Base-by-base conservation (phyloP, 1,140 invertebrate species). In the Spodoptera frugiperda region DNA sequence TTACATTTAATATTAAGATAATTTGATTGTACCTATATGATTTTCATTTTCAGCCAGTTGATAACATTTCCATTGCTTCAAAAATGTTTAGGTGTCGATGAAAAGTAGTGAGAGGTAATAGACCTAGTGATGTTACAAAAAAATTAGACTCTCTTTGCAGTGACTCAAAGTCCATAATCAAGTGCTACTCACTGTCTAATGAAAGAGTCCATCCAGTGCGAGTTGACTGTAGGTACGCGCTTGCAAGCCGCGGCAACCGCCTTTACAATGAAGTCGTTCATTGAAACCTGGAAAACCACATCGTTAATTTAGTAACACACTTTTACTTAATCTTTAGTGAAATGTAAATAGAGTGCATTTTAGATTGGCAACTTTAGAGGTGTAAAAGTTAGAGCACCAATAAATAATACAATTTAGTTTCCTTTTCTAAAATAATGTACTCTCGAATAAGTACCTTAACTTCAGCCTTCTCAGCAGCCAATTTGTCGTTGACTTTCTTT, bases 201-300 rank as follows among this genome's bases (percentile, higher is more conserved):
- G 84, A 97, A 97, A n/a, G 96, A 96, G 72, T 98, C 98, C 95
- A 98, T 96, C 98, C 99, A 99, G 17, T 98, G 96, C 14, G 98
- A 98, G 91, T 99, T 99, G 2, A 97, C 98, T 87, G 99, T 98
- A 0, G 99, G 99, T 65, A 99, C 97, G 92, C 97, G 97, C 87
- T 96, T 96, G 92, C 97, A 98, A 9, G 99, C 98, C 70, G 98
- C 95, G 3, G 99, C 98, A 15, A 98, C 96, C 1, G 98, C 99
- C 93, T 99, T 99, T 54, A 99, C 98, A 59, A 99, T 97, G 84
- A 99, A 99, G 92, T 99, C 99, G 90, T 99, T 99, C 0, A 99
- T 96, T 21, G 98, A 99, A 12, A 99, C 86, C 94, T 99, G 98
- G 2, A 90, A 89, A 65, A 61, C 25, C n/a, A 48, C 19, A 74